phyloP scores from a whole-genome alignment of 2,797 vertebrate genomes.

The Halcyon leucocephala region DNA sequence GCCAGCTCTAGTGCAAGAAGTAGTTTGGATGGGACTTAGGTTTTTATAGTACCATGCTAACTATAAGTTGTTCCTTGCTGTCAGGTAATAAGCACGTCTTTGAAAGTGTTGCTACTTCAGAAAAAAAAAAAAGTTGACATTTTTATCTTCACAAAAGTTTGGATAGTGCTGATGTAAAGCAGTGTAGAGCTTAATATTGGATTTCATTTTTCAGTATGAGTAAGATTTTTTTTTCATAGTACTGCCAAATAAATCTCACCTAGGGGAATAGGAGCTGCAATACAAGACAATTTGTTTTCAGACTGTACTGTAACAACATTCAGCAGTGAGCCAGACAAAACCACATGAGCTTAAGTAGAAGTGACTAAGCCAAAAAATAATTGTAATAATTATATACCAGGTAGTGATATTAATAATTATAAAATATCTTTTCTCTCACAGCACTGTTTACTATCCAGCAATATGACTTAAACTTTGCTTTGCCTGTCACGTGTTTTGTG shows the following conservation, averaged over 20 bases:
- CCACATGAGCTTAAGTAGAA: not conserved
- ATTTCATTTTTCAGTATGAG: not conserved
- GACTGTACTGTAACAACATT: not conserved
- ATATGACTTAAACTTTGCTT: not conserved
- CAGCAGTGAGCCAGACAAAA: not conserved
- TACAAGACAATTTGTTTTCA: not conserved
- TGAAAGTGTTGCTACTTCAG: not conserved
- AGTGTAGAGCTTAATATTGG: not conserved
- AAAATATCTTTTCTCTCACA: not conserved
- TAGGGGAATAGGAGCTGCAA: not conserved
- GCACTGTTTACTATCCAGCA: not conserved
- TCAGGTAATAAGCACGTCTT: not conserved
- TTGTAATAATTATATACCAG: not conserved
- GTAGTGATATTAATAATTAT: slow-evolving; percentile 8
- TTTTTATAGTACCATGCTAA: not conserved
- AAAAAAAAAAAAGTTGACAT: not conserved
- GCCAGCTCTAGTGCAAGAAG: not conserved
- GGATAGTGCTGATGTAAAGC: not conserved
- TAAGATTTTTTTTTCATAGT: not conserved
- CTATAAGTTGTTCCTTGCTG: not conserved
- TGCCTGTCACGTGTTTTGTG: not conserved
- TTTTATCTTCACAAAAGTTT: not conserved
- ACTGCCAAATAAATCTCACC: not conserved
- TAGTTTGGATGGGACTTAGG: not conserved
- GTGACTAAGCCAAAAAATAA: not conserved